These are phyloP conservation scores for Bursaphelenchus okinawaensis DNA, from an alignment of 2,888 invertebrate genomes.

Conservation along the genomic window DNA sequence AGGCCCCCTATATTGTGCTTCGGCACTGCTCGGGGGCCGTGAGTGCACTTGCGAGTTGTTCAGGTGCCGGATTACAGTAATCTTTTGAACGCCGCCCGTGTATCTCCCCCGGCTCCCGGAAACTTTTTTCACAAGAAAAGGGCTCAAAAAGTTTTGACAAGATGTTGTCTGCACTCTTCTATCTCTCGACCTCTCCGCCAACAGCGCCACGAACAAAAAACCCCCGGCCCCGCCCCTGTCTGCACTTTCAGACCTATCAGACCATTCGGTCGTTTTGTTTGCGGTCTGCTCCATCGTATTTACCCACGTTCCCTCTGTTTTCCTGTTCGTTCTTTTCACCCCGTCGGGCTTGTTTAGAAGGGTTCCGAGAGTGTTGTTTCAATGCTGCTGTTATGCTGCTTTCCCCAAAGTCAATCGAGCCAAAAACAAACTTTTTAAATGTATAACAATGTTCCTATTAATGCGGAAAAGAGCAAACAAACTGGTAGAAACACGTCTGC, in stretches of 20 bases:
- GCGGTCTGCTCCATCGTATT: not conserved
- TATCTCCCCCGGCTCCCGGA: not conserved
- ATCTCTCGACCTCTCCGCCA: not conserved
- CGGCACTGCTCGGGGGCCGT: not conserved
- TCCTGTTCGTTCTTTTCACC: not conserved
- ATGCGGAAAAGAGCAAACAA: not conserved
- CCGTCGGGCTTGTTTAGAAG: not conserved
- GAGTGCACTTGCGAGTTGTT: not conserved
- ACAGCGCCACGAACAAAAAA: not conserved
- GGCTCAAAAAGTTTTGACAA: not conserved
- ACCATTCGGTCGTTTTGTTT: not conserved
- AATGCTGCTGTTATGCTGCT: not conserved
- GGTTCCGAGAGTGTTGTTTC: not conserved
- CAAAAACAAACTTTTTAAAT: not conserved
- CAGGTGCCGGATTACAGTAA: not conserved
- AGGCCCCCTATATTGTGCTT: not conserved
- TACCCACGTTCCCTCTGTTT: not conserved
- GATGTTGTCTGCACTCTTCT: not conserved
- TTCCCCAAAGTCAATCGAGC: not conserved
- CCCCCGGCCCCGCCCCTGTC: not conserved
- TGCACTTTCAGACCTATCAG: not conserved
- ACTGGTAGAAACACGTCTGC: too few relatives aligned
- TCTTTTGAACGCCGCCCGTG: not conserved
- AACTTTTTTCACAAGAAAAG: not conserved
- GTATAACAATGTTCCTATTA: not conserved